Base-by-base conservation (phyloP, 2,113 vertebrate genomes). In the Mirounga angustirostris region DNA sequence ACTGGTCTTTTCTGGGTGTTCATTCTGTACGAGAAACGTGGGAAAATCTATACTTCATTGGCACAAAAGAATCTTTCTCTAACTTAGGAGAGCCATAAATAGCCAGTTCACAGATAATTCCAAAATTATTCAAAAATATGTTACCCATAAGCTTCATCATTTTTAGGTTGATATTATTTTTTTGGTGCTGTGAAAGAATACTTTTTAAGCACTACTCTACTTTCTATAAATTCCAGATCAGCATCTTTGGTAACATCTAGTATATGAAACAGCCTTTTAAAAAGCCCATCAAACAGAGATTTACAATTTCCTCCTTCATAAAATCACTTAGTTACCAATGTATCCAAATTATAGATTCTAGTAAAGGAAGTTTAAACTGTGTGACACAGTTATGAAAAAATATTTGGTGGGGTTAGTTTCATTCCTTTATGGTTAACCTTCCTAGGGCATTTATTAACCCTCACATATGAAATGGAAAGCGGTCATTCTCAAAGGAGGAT, bases 281-380 rank as follows among this genome's bases (percentile, higher is more conserved):
- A 96, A 96, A 69, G 18, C 33, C 80, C 24, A 79, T 63, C 56
- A 82, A 46, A 16, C 22, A 81, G 54, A 65, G 67, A 87, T 89
- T 97, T 96, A 93, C 33, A 95, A 28, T 94, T 96, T 95, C 61
- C 61, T 87, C 79, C 78, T 97, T 95, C 36, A 97, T 54, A 95
- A 91, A 65, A 87, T 92, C 43, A 52, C 67, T 95, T 89, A 95
- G 88, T 78, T 97, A 91, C 50, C 65, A 91, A 54, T 89, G 56
- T 93, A 80, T 67, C 76, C 58, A 94, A 95, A 95, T 96, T 91
- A 93, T 83, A 89, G 89, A 89, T 96, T 92, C 52, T 56, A 58
- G 21, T 80, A 84, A 63, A 83, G 89, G 67, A 97, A 95, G 40
- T 97, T 93, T 93, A 71, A 92, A 84, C 5, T 95, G 82, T 95